phyloP scores from a whole-genome alignment of 1,140 invertebrate species.

The Nasonia giraulti region DNA sequence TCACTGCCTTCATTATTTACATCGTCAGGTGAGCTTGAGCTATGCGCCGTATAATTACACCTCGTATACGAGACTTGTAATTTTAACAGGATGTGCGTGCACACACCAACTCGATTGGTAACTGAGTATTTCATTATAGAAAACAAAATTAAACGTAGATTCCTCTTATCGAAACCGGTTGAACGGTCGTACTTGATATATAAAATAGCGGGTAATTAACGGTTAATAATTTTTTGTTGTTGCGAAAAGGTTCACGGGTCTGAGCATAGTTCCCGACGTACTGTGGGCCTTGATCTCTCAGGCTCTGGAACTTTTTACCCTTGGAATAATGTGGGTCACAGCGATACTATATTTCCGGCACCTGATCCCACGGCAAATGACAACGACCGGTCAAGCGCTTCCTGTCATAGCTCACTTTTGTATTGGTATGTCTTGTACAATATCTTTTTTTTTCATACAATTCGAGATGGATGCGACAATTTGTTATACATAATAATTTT shows the following conservation, averaged over 20 bases:
- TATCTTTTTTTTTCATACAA: no score
- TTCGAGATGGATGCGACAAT: background rate
- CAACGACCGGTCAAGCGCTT: constrained; percentile 87
- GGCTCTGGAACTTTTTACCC: constrained; percentile 85
- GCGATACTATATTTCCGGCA: constrained; percentile 87
- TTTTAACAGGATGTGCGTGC: no score
- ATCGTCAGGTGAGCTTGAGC: constrained; percentile 79
- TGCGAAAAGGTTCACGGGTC: constrained; percentile 70
- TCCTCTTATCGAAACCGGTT: no score
- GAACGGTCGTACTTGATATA: constrained; percentile 31
- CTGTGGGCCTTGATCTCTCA: constrained; percentile 83
- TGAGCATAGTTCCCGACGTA: constrained; percentile 79
- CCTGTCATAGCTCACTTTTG: constrained; percentile 89
- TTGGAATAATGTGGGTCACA: constrained; percentile 89
- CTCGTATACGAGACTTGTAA: no score
- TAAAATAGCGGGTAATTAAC: background rate
- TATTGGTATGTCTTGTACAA: constrained; percentile 75
- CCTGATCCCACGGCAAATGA: constrained; percentile 85
- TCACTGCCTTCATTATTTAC: constrained; percentile 86
- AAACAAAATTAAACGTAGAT: no score
- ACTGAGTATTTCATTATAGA: background rate
- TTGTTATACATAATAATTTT: background rate
- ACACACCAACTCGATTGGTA: no score
- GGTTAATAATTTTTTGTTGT: background rate
- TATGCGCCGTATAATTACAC: background rate